Evolutionary conservation across 2,113 vertebrate genomes (phyloP).

Genomic region (Trachemys scripta): DNA sequence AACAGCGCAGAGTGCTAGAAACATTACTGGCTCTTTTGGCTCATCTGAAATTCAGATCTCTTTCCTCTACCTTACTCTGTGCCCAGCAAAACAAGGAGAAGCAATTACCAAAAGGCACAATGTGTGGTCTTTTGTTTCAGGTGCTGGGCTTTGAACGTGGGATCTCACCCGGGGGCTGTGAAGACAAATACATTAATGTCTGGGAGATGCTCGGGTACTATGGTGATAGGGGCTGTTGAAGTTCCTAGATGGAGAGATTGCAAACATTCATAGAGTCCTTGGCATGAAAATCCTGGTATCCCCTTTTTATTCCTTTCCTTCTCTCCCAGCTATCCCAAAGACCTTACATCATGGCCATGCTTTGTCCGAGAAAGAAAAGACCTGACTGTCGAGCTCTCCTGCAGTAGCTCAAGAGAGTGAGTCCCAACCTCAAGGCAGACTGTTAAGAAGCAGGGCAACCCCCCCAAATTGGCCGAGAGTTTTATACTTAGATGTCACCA

Average conservation of each 20-base stretch:
- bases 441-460: too few relatives aligned
- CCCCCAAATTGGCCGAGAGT: too few relatives aligned
- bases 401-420: too few relatives aligned
- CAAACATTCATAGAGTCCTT: too few relatives aligned
- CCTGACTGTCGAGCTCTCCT: too few relatives aligned
- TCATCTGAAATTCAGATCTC: not conserved
- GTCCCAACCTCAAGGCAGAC: too few relatives aligned
- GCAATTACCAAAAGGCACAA: not conserved
- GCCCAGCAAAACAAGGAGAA: not conserved
- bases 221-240: not conserved
- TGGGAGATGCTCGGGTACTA: rapidly evolving
- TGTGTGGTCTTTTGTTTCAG: rapidly evolving
- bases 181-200: too few relatives aligned
- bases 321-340: not conserved
- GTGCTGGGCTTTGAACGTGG: not conserved
- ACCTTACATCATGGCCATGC: not conserved
- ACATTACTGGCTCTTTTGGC: not conserved
- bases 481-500: too few relatives aligned
- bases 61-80: rapidly evolving
- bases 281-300: not conserved
- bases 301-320: not conserved
- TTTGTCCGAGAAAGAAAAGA: not conserved
- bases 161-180: not conserved
- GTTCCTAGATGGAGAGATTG: not conserved
- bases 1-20: not conserved